phyloP scores from a whole-genome alignment of 1,140 invertebrate genomes.

The Pectinophora gossypiella region DNA sequence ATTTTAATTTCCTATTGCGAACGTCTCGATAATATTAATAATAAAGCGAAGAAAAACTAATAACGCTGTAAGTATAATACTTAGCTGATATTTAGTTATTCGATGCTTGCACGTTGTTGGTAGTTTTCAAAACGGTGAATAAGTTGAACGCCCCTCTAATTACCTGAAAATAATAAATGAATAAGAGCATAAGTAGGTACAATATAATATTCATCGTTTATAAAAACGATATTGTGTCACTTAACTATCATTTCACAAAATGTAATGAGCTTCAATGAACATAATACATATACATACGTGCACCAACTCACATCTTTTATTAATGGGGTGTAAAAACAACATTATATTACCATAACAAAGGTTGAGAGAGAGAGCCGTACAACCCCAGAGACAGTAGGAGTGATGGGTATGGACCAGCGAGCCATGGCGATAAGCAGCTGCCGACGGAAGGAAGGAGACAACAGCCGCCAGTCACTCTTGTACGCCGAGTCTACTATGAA shows the following conservation, averaged over 20 bases:
- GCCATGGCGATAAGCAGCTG: constrained; percentile 18
- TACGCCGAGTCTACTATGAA: constrained; percentile 13
- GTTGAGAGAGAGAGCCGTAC: constrained; percentile 19
- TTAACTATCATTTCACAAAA: not conserved
- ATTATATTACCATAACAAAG: constrained; percentile 17
- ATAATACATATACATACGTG: too few species aligned
- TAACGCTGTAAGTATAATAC: too few species aligned
- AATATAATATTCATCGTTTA: not conserved
- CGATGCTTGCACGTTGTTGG: too few species aligned
- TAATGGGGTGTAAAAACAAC: not conserved
- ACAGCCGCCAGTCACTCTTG: constrained; percentile 17
- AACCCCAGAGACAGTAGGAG: constrained; percentile 7
- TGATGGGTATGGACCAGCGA: constrained; percentile 15
- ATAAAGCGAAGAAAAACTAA: too few species aligned
- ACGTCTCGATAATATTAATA: too few species aligned
- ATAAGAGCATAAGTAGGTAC: not conserved
- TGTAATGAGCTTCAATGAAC: not conserved
- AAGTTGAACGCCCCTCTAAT: not conserved
- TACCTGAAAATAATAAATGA: not conserved
- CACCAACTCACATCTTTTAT: too few species aligned
- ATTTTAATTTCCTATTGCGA: too few species aligned
- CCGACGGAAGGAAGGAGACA: constrained; percentile 17
- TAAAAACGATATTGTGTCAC: not conserved
- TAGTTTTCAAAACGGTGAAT: not conserved
- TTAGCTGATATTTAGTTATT: too few species aligned